phyloP scores from a whole-genome alignment of 2,888 invertebrate genomes.

The Ectobius pallidus region DNA sequence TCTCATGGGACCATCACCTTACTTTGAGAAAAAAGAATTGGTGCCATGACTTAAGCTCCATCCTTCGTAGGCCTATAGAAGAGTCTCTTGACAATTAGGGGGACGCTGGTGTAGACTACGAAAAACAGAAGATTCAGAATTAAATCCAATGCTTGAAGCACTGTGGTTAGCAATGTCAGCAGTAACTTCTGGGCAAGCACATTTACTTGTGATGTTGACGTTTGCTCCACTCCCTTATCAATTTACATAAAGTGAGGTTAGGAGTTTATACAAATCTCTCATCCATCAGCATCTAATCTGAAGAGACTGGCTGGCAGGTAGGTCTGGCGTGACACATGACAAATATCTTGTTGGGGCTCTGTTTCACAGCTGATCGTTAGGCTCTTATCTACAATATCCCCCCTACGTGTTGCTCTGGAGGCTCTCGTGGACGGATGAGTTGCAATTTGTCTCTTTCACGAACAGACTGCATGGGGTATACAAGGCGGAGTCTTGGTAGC shows the following conservation, averaged over 20 bases:
- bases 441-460: conserved; percentile 38
- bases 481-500: not conserved
- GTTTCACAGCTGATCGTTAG: conserved; percentile 28
- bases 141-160: too few species aligned
- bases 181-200: too few species aligned
- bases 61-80: too few species aligned
- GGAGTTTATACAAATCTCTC: conserved; percentile 4
- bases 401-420: not conserved
- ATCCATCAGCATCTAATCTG: conserved; percentile 14
- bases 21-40: too few species aligned
- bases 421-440: conserved; percentile 29
- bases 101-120: too few species aligned
- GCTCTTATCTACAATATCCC: conserved; percentile 31
- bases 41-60: too few species aligned
- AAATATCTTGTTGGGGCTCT: conserved; percentile 32
- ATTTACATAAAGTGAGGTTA: not conserved
- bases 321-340: conserved; percentile 31
- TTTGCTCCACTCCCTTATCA: too few species aligned
- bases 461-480: conserved; percentile 35
- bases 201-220: too few species aligned
- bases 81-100: too few species aligned
- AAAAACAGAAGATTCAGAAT: too few species aligned
- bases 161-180: too few species aligned
- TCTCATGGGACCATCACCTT: too few species aligned
- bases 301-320: not conserved